Conservation (phyloP, 2,797 vertebrate species). For the Paguma larvata region DNA sequence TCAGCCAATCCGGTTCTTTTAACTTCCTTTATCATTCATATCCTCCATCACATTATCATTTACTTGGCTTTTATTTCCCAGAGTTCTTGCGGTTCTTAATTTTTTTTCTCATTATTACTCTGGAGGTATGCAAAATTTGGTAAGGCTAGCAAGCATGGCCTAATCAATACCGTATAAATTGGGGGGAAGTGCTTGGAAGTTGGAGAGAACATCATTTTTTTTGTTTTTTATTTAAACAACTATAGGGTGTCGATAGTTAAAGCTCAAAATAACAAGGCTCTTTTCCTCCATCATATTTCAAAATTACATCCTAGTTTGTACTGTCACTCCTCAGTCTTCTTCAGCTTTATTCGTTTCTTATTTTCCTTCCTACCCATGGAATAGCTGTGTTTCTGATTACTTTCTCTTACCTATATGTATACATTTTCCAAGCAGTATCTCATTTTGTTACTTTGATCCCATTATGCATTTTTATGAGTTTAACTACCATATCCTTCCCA, state of each 20-base stretch:
- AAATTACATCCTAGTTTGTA: background rate
- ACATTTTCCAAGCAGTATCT: slow-evolving; percentile 5
- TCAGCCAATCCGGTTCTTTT: slow-evolving; percentile 57
- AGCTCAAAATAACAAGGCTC: background rate
- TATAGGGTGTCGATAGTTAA: background rate
- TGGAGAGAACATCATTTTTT: background rate
- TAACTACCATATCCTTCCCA: background rate
- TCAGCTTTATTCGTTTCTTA: slow-evolving; percentile 32
- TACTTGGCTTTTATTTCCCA: slow-evolving; percentile 32
- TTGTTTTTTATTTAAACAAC: background rate
- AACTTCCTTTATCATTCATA: slow-evolving; percentile 47
- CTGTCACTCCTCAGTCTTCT: background rate
- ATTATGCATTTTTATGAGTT: slow-evolving; percentile 58
- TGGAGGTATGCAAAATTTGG: slow-evolving; percentile 18
- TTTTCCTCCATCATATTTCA: slow-evolving; percentile 13
- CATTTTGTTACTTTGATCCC: slow-evolving; percentile 58
- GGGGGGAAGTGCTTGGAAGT: background rate
- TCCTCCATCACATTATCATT: slow-evolving; percentile 49
- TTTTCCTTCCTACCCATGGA: background rate
- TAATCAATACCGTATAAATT: background rate
- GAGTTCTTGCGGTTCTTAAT: slow-evolving; percentile 55
- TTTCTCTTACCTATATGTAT: background rate
- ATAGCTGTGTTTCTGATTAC: slow-evolving; percentile 20
- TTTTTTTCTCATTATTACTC: slow-evolving; percentile 56
- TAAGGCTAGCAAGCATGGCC: background rate